phyloP scores from a whole-genome alignment of 1,140 invertebrate species.

The Magallana gigas region DNA sequence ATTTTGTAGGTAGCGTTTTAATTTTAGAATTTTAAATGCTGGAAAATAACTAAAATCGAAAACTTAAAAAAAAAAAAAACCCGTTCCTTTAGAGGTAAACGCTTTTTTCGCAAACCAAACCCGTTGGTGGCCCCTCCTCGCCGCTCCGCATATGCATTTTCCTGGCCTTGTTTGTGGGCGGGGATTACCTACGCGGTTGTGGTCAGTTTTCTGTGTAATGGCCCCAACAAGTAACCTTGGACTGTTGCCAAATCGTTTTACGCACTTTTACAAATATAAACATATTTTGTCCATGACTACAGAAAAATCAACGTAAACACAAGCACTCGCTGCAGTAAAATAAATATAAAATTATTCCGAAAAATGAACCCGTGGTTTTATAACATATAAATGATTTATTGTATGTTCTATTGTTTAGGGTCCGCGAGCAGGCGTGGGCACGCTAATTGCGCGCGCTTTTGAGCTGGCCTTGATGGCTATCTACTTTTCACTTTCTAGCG shows the following conservation, averaged over 20 bases:
- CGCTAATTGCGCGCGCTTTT: not conserved
- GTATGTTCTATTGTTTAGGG: too few species aligned
- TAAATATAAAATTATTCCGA: too few species aligned
- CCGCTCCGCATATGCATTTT: not conserved
- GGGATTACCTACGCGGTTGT: constrained; percentile 9
- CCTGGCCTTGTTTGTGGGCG: constrained; percentile 5
- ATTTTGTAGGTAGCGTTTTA: too few species aligned
- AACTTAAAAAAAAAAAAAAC: too few species aligned
- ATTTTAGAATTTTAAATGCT: too few species aligned
- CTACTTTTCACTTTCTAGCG: not conserved
- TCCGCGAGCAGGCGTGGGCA: not conserved
- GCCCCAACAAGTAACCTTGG: not conserved
- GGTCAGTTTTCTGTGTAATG: constrained; percentile 16
- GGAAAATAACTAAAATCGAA: too few species aligned
- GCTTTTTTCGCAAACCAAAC: not conserved
- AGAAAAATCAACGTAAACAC: not conserved
- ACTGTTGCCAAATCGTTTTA: constrained; percentile 24
- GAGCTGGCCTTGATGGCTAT: not conserved
- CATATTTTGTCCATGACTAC: constrained; percentile 34
- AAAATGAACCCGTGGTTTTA: too few species aligned
- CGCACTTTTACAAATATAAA: constrained; percentile 9
- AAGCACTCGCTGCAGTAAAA: not conserved
- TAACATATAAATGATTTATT: too few species aligned
- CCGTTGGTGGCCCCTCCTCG: not conserved
- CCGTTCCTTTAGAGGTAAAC: too few species aligned